phyloP scores from a whole-genome alignment of 2,113 vertebrate species.

The Rhinoderma darwinii region DNA sequence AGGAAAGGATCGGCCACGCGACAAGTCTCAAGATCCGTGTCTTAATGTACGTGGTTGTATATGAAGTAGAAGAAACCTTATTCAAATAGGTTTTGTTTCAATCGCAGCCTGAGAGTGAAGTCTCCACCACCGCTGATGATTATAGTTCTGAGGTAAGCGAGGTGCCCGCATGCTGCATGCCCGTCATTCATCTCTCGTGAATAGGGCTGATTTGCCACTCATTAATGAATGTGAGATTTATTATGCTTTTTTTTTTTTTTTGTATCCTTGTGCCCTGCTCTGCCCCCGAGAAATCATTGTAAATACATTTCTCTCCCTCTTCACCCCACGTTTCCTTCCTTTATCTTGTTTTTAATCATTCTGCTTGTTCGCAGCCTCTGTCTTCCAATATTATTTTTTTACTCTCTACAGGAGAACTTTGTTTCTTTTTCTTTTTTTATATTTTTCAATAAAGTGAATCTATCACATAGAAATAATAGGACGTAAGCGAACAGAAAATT shows the following conservation, averaged over 20 bases:
- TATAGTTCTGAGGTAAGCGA: conserved; percentile 93
- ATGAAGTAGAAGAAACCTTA: neutral
- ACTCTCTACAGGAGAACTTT: neutral
- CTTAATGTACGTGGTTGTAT: neutral
- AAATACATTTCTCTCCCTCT: neutral
- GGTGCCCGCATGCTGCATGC: conserved; percentile 39
- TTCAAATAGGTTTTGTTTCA: conserved; percentile 61
- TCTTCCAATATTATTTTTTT: neutral
- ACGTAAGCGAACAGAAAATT: neutral
- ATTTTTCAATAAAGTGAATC: neutral
- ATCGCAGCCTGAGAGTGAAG: conserved; percentile 90
- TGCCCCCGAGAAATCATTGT: neutral
- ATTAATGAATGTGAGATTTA: neutral
- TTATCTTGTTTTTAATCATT: neutral
- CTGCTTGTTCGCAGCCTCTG: neutral
- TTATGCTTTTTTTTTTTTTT: no score
- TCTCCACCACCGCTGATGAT: conserved; percentile 92
- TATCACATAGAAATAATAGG: neutral
- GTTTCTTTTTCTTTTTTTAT: neutral
- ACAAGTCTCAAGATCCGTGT: neutral
- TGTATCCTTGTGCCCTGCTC: no score
- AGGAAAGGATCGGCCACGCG: neutral
- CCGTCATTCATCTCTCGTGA: neutral
- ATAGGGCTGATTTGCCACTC: neutral
- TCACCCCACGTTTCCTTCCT: neutral